phyloP scores from a whole-genome alignment of 2,113 vertebrate species.

The Pelecanus crispus region DNA sequence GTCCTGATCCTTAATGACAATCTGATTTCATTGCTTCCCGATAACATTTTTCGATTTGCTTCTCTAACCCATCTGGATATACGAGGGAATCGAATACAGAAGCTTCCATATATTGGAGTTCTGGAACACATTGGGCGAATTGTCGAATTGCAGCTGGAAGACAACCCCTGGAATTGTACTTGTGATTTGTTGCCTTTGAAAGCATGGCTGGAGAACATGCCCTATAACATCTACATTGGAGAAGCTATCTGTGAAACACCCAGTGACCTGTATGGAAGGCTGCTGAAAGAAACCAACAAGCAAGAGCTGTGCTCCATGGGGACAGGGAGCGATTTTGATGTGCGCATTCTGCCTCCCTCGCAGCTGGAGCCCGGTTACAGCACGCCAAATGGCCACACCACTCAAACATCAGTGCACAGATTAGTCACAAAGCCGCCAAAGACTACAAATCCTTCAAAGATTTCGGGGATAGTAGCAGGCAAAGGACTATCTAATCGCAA shows the following conservation, averaged over 20 bases:
- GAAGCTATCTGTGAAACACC: slow-evolving; percentile 98
- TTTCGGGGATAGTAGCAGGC: slow-evolving; percentile 94
- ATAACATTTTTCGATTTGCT: slow-evolving; percentile 98
- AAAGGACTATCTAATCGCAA: slow-evolving; percentile 83
- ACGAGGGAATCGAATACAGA: slow-evolving; percentile 96
- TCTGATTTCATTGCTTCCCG: slow-evolving; percentile 91
- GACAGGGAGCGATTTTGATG: slow-evolving; percentile 91
- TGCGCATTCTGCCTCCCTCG: slow-evolving; percentile 84
- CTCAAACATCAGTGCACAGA: slow-evolving; percentile 81
- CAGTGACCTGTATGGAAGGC: slow-evolving; percentile 91
- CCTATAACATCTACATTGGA: slow-evolving; percentile 97
- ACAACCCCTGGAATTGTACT: slow-evolving; percentile 99
- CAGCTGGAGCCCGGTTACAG: slow-evolving; percentile 81
- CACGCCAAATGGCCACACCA: slow-evolving; percentile 79
- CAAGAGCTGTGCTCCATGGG: slow-evolving; percentile 96
- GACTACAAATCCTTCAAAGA: slow-evolving; percentile 92
- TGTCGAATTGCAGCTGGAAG: slow-evolving; percentile 93
- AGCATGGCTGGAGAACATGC: slow-evolving; percentile 99
- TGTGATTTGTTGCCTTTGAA: slow-evolving; percentile 95
- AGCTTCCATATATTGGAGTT: slow-evolving; percentile 94
- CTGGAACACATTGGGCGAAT: slow-evolving; percentile 96
- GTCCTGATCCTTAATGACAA: slow-evolving; percentile 99
- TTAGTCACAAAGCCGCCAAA: slow-evolving; percentile 88
- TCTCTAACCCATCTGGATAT: slow-evolving; percentile 98
- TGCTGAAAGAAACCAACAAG: slow-evolving; percentile 95